Conservation (phyloP, 2,113 vertebrate species). For the Bubo blakistoni region DNA sequence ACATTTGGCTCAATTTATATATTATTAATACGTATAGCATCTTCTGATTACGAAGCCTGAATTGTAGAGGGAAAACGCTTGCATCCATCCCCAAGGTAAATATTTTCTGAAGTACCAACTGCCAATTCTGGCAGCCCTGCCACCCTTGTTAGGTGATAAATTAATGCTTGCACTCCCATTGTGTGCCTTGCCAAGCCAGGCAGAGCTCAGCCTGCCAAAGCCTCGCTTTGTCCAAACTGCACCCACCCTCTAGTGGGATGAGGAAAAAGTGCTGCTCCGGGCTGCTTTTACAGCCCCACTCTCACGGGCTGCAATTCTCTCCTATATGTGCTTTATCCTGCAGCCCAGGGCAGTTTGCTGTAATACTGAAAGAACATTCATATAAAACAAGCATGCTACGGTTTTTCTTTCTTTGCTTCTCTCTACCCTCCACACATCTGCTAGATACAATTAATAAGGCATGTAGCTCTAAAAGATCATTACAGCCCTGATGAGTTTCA, state of each 20-base stretch:
- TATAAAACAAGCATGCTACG: rapidly evolving
- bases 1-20: neutral
- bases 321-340: rapidly evolving
- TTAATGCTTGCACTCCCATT: neutral
- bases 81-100: neutral
- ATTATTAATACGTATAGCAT: neutral
- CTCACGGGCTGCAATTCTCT: neutral
- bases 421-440: too few species aligned
- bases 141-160: constrained; percentile 22
- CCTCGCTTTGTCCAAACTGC: neutral
- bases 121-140: neutral
- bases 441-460: rapidly evolving
- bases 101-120: neutral
- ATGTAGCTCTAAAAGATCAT: rapidly evolving
- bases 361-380: rapidly evolving
- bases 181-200: neutral
- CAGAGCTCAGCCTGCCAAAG: neutral
- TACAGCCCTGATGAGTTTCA: neutral
- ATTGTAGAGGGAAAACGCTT: neutral
- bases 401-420: neutral
- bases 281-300: neutral
- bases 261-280: constrained; percentile 16
- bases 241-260: constrained; percentile 56
- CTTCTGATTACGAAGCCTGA: neutral
- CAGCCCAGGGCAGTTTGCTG: neutral